phyloP scores from a whole-genome alignment of 2,797 vertebrate species.

The Chelon auratus region DNA sequence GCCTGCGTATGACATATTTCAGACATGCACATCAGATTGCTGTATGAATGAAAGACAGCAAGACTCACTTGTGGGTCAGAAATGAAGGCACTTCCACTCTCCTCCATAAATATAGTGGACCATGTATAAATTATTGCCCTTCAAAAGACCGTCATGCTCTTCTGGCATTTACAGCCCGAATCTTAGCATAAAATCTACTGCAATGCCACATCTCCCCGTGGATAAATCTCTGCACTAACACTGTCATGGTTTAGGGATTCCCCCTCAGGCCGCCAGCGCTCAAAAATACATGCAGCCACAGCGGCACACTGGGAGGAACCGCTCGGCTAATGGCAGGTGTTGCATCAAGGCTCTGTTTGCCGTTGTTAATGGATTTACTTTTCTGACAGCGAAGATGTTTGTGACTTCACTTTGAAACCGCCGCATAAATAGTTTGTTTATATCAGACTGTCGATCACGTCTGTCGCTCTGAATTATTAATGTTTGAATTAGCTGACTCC shows the following conservation, averaged over 20 bases:
- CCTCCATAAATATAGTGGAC: not conserved
- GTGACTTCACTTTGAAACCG: constrained; percentile 50
- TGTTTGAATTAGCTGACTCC: constrained; percentile 29
- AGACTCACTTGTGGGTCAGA: constrained; percentile 1
- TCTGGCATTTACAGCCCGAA: constrained; percentile 42
- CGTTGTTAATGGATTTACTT: constrained; percentile 59
- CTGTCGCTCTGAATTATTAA: constrained; percentile 57
- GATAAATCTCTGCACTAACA: constrained; percentile 52
- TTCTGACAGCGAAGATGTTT: constrained; percentile 40
- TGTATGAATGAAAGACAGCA: constrained; percentile 4
- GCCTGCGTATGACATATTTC: not conserved
- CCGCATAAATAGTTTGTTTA: constrained; percentile 42
- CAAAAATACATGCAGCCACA: constrained; percentile 40
- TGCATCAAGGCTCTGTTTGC: constrained; percentile 54
- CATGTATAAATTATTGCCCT: constrained; percentile 32
- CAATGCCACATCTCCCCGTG: constrained; percentile 35
- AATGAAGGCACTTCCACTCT: constrained; percentile 1
- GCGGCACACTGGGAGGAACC: constrained; percentile 42
- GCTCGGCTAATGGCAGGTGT: constrained; percentile 58
- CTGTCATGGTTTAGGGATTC: constrained; percentile 57
- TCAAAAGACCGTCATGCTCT: constrained; percentile 29
- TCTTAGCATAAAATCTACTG: constrained; percentile 58
- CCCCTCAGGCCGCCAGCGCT: constrained; percentile 47
- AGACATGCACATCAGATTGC: not conserved
- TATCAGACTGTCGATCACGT: constrained; percentile 44